Evolutionary conservation across 2,888 invertebrate species (phyloP).

Genomic region (Macrosoma leucophasiata): DNA sequence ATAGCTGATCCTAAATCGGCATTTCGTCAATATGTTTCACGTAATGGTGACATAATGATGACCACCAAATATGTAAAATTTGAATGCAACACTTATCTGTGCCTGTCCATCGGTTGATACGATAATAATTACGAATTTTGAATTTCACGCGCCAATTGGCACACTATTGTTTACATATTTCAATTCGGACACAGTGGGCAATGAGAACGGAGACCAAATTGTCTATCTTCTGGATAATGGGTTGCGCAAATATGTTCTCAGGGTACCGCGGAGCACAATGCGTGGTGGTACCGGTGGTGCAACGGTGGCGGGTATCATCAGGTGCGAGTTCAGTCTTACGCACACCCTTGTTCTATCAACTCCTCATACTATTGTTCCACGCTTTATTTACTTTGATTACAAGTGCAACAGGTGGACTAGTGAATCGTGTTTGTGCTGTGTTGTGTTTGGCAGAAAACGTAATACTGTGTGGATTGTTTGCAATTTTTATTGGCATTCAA

Average conservation of each 20-base stretch:
- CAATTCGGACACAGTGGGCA: conserved; percentile 34
- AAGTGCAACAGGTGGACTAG: conserved; percentile 9
- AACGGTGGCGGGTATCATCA: conserved; percentile 51
- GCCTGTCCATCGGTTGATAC: no score
- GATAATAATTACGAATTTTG: no score
- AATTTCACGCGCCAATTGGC: no score
- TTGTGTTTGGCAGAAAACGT: no score
- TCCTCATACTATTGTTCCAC: conserved; percentile 39
- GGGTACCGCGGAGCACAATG: conserved; percentile 71
- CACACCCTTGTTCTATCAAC: conserved; percentile 59
- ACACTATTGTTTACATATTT: conserved; percentile 13
- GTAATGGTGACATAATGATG: no score
- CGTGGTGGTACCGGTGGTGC: conserved; percentile 65
- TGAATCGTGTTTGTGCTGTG: no score
- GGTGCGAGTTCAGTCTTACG: conserved; percentile 54
- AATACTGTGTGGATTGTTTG: no score
- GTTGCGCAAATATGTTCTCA: conserved; percentile 61
- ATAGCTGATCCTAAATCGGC: no score
- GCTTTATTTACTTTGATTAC: conserved; percentile 29
- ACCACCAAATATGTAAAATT: no score
- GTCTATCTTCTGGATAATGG: conserved; percentile 61
- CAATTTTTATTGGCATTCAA: no score
- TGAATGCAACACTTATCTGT: no score
- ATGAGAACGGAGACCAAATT: conserved; percentile 46
- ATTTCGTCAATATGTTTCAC: no score